Base-by-base conservation (phyloP, 2,113 vertebrate genomes). In the Lophius piscatorius region DNA sequence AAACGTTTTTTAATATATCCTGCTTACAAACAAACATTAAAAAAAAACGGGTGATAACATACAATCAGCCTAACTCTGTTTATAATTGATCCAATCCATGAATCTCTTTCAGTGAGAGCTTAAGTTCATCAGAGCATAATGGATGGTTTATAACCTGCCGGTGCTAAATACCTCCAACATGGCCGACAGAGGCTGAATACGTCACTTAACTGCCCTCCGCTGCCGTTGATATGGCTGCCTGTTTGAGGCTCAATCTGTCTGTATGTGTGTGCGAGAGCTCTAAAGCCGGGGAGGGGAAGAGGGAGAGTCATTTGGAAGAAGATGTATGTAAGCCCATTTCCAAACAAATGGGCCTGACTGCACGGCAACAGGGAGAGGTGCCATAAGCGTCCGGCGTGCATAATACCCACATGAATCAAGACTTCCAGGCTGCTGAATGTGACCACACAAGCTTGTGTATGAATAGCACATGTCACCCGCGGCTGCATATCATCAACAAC, bases 261-360 rank as follows among this genome's bases (percentile, higher is more conserved):
- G 63, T 62, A 50, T 64, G 57, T 26, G 41, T 61, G 45, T 29
- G 51, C 1, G 4, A 10, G 34, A 31, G 69, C 55, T 60, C 51
- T 35, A 20, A 63, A 49, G 22, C 36, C 26, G 58, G 18, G 57
- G 48, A 67, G 54, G 17, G 70, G 72, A 50, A 29, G 55, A 55
- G 72, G 73, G 71, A 31, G 73, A 50, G 70, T 70, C 64, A 52
- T 81, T 36, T 21, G 51, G 64, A 52, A 21, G 57, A 85, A 86
- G 88, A 91, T 87, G 87, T 84, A 91, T 89, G 86, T 78, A 81
- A 88, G 86, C 48, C 82, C 82, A 83, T 91, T 90, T 90, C 78
- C 77, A 78, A 80, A 87, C 86, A 89, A 88, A 87, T 85, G 82
- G 71, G 62, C 66, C 65, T 29, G 71, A 72, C 83, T 84, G 75